Conservation (phyloP, 1,140 invertebrate species). For the Steinernema feltiae region DNA sequence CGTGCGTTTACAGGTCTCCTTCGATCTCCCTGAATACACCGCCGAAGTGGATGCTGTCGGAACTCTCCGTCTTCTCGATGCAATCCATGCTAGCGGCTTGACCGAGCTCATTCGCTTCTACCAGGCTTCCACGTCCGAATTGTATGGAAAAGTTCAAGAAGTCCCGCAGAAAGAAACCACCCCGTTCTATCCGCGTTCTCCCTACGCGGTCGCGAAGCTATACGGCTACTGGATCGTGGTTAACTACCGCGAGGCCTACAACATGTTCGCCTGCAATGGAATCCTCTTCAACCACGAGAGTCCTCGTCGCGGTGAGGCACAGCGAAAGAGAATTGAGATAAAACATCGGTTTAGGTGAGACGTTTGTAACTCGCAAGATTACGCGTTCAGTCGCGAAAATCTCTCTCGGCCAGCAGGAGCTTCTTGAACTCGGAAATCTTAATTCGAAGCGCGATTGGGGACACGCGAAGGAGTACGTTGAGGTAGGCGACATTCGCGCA, state of each 20-base stretch:
- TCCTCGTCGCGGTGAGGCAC: slow-evolving; percentile 72
- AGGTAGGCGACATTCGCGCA: slow-evolving; percentile 66
- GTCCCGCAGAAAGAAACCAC: slow-evolving; percentile 95
- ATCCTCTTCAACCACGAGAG: slow-evolving; percentile 99
- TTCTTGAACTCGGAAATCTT: slow-evolving; percentile 85
- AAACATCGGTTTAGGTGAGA: slow-evolving; percentile 68
- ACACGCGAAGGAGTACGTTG: slow-evolving; percentile 94
- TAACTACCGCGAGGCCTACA: slow-evolving; percentile 95
- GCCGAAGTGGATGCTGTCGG: too few species aligned
- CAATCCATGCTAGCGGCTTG: too few species aligned
- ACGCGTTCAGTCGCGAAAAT: slow-evolving; percentile 96
- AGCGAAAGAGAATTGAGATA: slow-evolving; percentile 14
- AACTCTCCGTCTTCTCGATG: too few species aligned
- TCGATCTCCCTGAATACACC: too few species aligned
- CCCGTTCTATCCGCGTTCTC: slow-evolving; percentile 95
- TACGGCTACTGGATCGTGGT: slow-evolving; percentile 98
- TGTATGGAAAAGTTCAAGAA: slow-evolving; percentile 94
- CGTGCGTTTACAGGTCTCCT: slow-evolving; percentile 83
- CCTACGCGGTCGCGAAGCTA: slow-evolving; percentile 95
- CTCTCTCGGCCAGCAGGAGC: slow-evolving; percentile 75
- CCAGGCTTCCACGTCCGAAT: slow-evolving; percentile 94
- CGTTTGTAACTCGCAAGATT: slow-evolving; percentile 97
- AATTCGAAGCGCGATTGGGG: too few species aligned
- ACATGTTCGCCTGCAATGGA: slow-evolving; percentile 96
- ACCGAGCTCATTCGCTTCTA: slow-evolving; percentile 83